phyloP scores from a whole-genome alignment of 2,888 invertebrate genomes.

The Oligia latruncula region DNA sequence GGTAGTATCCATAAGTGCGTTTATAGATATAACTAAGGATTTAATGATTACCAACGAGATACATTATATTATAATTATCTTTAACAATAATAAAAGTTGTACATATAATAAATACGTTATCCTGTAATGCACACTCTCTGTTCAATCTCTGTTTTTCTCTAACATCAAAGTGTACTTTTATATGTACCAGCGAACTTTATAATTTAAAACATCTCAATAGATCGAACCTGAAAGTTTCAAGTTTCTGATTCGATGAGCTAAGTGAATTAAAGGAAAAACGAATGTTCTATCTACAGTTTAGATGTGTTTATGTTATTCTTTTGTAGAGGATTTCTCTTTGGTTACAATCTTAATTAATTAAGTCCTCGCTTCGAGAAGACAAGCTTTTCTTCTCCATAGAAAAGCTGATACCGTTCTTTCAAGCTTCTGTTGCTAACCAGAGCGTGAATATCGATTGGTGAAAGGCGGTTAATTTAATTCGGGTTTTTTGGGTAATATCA shows the following conservation, averaged over 20 bases:
- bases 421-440: background rate
- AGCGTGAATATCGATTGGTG: background rate
- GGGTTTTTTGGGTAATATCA: background rate
- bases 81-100: too few species aligned
- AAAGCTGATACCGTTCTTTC: background rate
- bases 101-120: too few species aligned
- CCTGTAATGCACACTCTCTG: background rate
- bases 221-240: constrained; percentile 20
- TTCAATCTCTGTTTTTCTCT: background rate
- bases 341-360: constrained; percentile 20
- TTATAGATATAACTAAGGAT: too few species aligned
- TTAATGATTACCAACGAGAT: too few species aligned
- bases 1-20: too few species aligned
- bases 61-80: too few species aligned
- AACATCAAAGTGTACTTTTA: background rate
- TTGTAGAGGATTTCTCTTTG: constrained; percentile 7
- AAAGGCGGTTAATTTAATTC: background rate
- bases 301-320: constrained; percentile 24
- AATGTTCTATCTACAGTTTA: constrained; percentile 16
- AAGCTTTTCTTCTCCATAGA: background rate
- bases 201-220: constrained; percentile 25
- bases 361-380: background rate
- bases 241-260: constrained; percentile 37
- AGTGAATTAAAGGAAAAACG: constrained; percentile 29
- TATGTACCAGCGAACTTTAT: constrained; percentile 8